phyloP scores from a whole-genome alignment of 2,113 vertebrate species.

The Atherinomorus stipes region DNA sequence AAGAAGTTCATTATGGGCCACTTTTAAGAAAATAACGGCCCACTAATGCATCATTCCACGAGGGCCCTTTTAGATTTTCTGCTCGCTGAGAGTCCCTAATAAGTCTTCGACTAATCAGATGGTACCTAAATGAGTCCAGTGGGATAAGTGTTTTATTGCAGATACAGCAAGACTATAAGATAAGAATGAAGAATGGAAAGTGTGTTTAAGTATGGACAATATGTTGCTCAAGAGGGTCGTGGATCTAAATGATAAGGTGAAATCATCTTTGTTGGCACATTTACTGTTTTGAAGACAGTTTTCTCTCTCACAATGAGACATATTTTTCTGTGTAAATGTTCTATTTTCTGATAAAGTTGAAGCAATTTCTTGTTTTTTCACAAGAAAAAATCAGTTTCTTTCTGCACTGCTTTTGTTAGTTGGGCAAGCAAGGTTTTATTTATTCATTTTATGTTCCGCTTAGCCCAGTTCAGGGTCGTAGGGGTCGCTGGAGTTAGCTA shows the following conservation, averaged over 20 bases:
- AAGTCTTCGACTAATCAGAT: slow-evolving; percentile 32
- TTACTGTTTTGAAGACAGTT: too few relatives aligned
- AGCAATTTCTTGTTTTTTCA: too few relatives aligned
- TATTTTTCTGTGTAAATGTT: too few relatives aligned
- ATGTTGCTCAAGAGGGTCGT: not conserved
- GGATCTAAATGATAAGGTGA: not conserved
- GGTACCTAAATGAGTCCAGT: slow-evolving; percentile 18
- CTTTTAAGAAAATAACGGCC: slow-evolving; percentile 39
- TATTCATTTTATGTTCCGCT: too few relatives aligned
- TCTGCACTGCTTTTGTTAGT: too few relatives aligned
- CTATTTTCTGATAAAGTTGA: too few relatives aligned
- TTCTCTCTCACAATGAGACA: too few relatives aligned
- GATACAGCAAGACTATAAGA: slow-evolving; percentile 12
- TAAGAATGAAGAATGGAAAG: not conserved
- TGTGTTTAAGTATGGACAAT: not conserved
- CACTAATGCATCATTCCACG: slow-evolving; percentile 43
- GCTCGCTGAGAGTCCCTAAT: slow-evolving; percentile 14
- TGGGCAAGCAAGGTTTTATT: too few relatives aligned
- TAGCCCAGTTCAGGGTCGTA: too few relatives aligned
- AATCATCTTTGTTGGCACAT: not conserved
- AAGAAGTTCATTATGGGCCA: slow-evolving; percentile 43
- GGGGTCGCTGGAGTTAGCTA: too few relatives aligned
- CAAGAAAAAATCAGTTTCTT: too few relatives aligned
- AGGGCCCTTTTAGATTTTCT: slow-evolving; percentile 22
- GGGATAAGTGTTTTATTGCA: slow-evolving; percentile 17